Base-by-base conservation (phyloP, 53 echinoderm and acorn worm genomes). In the Paelopatides confundens region DNA sequence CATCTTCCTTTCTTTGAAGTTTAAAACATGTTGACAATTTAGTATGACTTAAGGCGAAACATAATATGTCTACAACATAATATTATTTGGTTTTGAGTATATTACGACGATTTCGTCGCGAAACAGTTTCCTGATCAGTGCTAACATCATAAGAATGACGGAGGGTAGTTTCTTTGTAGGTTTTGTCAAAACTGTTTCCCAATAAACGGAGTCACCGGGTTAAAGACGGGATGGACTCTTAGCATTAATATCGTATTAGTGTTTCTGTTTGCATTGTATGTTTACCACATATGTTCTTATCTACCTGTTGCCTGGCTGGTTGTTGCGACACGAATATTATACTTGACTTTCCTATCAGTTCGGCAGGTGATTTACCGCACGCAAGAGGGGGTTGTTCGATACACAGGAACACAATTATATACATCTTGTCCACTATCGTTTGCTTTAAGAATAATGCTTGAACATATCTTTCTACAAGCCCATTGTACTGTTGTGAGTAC, bases 401-500 rank as follows among this genome's bases (percentile, higher is more conserved):
- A 93, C 13, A 71, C 74, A 15, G 81, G 63, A 7, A 91, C 35
- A 1, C 85, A 88, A 29, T 81, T 38, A 10, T 68, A 64, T 9
- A 85, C 58, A 62, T 93, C 86, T 63, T 88, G 69, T 5, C 66
- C 53, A 36, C 66, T 71, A 6, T 85, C 62, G 11, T 54, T 40
- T 36, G 67, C 31, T 79, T 89, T 89, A 14, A 18, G 18, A 14
- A 88, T 82, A 3, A 86, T 51, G 10, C 76, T 69, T 91, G 77
- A 49, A 91, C 54, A 2, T 87, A 85, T 46, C 65, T 49, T 40
- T 93, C 91, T 12, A 77, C 85, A 18, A 68, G 40, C 23, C 91
- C 88, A 85, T 94, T 86, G 10, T 86, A 88, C 33, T n/a, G n/a
- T n/a, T 77, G 78, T 9, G 85, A 85, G 53, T 88, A 91, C 32